Evolutionary conservation across 2,888 invertebrate genomes (phyloP).

Genomic region (Scaptomyza polygonia): DNA sequence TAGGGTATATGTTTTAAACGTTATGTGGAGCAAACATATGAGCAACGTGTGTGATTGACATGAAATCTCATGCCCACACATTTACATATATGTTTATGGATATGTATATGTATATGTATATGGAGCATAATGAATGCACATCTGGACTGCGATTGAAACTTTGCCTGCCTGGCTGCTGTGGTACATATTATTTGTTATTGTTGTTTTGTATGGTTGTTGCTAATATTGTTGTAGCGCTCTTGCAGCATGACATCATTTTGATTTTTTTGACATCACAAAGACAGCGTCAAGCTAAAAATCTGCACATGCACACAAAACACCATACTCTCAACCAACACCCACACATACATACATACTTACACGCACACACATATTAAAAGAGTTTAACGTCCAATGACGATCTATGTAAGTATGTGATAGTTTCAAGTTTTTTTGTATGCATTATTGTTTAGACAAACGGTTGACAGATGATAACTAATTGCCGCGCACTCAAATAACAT

Average conservation of each 20-base stretch:
- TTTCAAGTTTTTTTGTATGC: constrained; percentile 24
- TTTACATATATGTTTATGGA: constrained; percentile 2
- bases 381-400: constrained; percentile 26
- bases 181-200: constrained; percentile 31
- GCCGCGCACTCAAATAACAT: constrained; percentile 67
- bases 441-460: constrained; percentile 74
- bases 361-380: constrained; percentile 2
- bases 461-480: constrained; percentile 78
- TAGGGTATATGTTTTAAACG: constrained; percentile 54
- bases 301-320: constrained; percentile 57
- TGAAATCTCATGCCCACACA: constrained; percentile 61
- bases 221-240: constrained; percentile 62
- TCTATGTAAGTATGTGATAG: constrained; percentile 3
- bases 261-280: constrained; percentile 64
- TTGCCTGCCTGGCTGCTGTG: constrained; percentile 20
- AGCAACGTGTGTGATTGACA: constrained; percentile 74
- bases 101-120: constrained; percentile 1
- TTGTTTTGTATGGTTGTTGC: constrained; percentile 23
- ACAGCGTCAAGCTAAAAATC: constrained; percentile 50
- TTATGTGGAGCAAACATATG: constrained; percentile 69
- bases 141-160: constrained; percentile 56
- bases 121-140: constrained; percentile 74
- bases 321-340: constrained; percentile 39
- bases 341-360: constrained; percentile 11
- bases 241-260: constrained; percentile 78